Base-by-base conservation (phyloP, 1,140 invertebrate genomes). In the Leptopilina clavipes region DNA sequence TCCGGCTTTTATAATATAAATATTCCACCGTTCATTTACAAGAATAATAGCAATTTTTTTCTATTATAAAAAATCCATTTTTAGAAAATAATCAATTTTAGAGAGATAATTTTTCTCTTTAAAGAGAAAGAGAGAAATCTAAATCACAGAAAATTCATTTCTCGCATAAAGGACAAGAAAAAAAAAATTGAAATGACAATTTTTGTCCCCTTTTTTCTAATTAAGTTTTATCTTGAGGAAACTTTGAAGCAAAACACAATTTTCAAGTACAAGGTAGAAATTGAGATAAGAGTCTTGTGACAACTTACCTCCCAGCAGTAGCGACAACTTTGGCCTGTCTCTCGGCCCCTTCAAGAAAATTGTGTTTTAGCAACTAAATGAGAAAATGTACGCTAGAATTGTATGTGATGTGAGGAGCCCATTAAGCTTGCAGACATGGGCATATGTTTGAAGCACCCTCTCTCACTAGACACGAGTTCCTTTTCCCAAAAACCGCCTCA, bases 341-440 rank as follows among this genome's bases (percentile, higher is more conserved):
- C 6, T 40, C 37, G 37, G 7, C 48, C 48, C 48, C 48, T 52
- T 52, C 48, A 52, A 52, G 48, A 52, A 52, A 52, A 52, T 52
- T 52, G 48, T 52, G 48, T 52, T 52, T 52, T 52, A 52, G 48
- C 48, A 52, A 52, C 48, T 52, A 52, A 52, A 52, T 52, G 48
- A 52, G 48, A 52, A 52, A 52, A 52, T 52, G 48, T n/a, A 52
- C 48, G 48, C 48, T 52, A 52, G 48, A 52, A 52, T 52, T 52
- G 48, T 52, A 52, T 52, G 48, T 52, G 48, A 52, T 52, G 48
- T 52, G 14, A 17, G 25, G n/a, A 52, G 48, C 14, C 48, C 48
- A 52, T 52, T 52, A 52, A 52, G 48, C 48, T 52, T 52, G 48
- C 48, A 52, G 48, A 52, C 48, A 52, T 52, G 48, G 48, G 48